phyloP scores from a whole-genome alignment of 1,140 invertebrate genomes.

The Odontomachus brunneus region DNA sequence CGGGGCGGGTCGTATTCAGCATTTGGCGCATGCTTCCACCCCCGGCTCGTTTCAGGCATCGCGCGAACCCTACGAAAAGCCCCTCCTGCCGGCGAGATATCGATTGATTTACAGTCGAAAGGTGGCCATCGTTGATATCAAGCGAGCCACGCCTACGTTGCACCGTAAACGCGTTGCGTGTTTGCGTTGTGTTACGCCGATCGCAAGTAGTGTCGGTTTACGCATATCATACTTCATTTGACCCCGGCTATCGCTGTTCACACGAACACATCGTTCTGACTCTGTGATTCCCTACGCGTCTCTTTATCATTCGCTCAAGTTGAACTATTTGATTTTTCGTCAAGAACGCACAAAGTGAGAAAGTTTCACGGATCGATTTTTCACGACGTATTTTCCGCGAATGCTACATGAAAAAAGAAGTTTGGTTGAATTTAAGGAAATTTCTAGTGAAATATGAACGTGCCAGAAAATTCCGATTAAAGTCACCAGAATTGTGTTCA shows the following conservation, averaged over 20 bases:
- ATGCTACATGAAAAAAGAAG: too few species aligned
- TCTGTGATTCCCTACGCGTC: neutral
- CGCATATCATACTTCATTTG: constrained; percentile 68
- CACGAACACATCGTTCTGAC: neutral
- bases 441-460: too few species aligned
- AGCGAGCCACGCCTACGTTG: constrained; percentile 83
- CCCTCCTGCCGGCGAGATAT: constrained; percentile 80
- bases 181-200: constrained; percentile 53
- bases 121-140: constrained; percentile 85
- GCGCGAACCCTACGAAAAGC: constrained; percentile 76
- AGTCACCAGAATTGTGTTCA: too few species aligned
- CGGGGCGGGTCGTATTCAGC: constrained; percentile 81
- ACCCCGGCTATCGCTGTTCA: constrained; percentile 37
- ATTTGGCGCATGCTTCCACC: constrained; percentile 81
- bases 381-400: neutral
- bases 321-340: neutral
- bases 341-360: too few species aligned
- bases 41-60: constrained; percentile 68
- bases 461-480: too few species aligned
- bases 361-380: neutral
- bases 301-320: constrained; percentile 28
- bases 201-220: constrained; percentile 63
- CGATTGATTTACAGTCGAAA: constrained; percentile 85
- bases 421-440: too few species aligned
- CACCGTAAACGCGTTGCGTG: constrained; percentile 65